These are phyloP conservation scores for Syngnathoides biaculeatus DNA, from an alignment of 2,113 vertebrate species.

Conservation along the genomic window DNA sequence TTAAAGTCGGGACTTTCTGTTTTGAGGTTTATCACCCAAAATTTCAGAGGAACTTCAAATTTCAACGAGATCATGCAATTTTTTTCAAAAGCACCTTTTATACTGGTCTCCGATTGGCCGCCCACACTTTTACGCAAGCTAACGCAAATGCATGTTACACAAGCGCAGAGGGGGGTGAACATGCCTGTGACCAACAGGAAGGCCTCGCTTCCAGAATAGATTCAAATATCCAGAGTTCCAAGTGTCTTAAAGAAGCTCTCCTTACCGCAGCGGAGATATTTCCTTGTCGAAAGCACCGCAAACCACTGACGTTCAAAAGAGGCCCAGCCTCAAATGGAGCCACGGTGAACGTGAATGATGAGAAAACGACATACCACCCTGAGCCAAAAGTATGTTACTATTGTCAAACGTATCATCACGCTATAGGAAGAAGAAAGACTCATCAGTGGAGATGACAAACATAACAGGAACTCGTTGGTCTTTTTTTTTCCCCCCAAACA, in stretches of 20 bases:
- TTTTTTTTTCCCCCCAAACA: not conserved
- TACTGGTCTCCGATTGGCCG: conserved; percentile 20
- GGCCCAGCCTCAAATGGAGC: conserved; percentile 43
- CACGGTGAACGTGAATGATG: conserved; percentile 58
- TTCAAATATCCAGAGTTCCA: conserved; percentile 53
- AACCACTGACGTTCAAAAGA: conserved; percentile 64
- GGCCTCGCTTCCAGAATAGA: conserved; percentile 58
- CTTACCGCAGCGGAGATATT: conserved; percentile 67
- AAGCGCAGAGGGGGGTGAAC: conserved; percentile 19
- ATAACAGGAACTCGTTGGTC: not conserved
- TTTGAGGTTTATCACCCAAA: no score
- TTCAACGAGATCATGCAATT: conserved; percentile 1
- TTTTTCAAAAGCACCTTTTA: not conserved
- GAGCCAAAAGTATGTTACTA: conserved; percentile 34
- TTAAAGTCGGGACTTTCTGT: no score
- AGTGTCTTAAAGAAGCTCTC: conserved; percentile 66
- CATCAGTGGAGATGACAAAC: conserved; percentile 5
- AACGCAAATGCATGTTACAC: conserved; percentile 12
- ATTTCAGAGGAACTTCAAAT: not conserved
- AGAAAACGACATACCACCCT: conserved; percentile 47
- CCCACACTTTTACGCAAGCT: conserved; percentile 28
- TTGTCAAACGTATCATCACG: conserved; percentile 41
- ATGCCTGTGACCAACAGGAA: conserved; percentile 63
- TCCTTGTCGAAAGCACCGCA: conserved; percentile 62
- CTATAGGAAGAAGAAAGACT: conserved; percentile 26